Evolutionary conservation across 1,140 invertebrate genomes (phyloP), one percentile per base, ranked within the genome.

Genomic region (Drosophila pallidifrons): DNA sequence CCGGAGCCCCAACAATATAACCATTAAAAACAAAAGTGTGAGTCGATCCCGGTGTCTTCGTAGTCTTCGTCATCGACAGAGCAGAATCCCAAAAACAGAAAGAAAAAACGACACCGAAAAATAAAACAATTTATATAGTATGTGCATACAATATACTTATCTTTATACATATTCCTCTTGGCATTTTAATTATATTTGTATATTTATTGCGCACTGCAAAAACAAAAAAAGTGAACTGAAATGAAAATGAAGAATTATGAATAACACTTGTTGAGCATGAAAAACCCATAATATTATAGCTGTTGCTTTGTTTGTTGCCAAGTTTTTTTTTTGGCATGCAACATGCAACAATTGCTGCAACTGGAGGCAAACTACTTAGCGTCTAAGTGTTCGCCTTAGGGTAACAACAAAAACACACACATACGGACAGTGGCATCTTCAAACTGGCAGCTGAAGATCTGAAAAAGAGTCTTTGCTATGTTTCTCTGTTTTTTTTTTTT

Each of bases 1-100:
- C 69, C 64, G 68, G 65, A 64, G 65, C 41, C 66, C 66, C 72
- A 70, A 76, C 74, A 79, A 79, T 79, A 73, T 79, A 73, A 77
- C 77, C 77, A 79, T 79, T 79, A 79, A 79, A 77, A 51, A 38
- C 35, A 71, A 64, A 60, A 60, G 58, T 74, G 71, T 61, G 65
- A 61, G 65, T 6, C 38, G 43, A 45, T 20, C 46, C 46, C 16
- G 45, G 59, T 28, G 5, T 3, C n/a, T 5, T 25, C 38, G 41
- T 45, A 30, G 69, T 49, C 66, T 67, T 65, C 55, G 74, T 77
- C 73, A 75, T 71, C 73, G 52, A n/a, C 16, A 46, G 13, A 58
- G 28, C 8, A 41, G 55, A 51, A 51, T 15, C 28, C 6, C 68
- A 32, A 32, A 32, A 32, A 32, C 32, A 32, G 65, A 57, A 65